A percentile compares a stretch with the other conserved stretches of the same genome.
These are phyloP conservation scores for Antennarius striatus DNA, from an alignment of 2,113 vertebrate genomes.

Conservation along the genomic window DNA sequence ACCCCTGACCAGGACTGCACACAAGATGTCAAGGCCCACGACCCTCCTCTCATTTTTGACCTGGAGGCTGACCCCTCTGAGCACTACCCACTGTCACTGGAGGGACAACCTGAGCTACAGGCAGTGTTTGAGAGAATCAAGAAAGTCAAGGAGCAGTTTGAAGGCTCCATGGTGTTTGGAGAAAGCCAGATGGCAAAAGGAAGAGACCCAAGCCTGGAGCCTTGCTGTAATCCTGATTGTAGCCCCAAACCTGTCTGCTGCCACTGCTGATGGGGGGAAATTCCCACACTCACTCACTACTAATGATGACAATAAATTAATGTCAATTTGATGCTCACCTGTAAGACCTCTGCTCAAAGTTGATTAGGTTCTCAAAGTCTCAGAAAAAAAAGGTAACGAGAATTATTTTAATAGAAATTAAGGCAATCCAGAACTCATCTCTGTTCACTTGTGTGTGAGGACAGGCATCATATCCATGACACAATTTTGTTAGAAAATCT, in stretches of 20 bases:
- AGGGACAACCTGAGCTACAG: conserved; percentile 48
- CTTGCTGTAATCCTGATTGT: conserved; percentile 87
- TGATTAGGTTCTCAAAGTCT: too few relatives aligned
- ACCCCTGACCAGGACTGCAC: conserved; percentile 86
- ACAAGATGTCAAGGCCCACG: conserved; percentile 66
- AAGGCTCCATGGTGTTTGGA: conserved; percentile 83
- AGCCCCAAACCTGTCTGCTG: conserved; percentile 87
- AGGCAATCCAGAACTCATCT: too few relatives aligned
- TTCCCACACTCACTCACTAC: too few relatives aligned
- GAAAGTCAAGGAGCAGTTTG: conserved; percentile 81
- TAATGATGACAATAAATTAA: too few relatives aligned
- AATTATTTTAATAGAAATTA: too few relatives aligned
- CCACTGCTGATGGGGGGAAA: conserved; percentile 62
- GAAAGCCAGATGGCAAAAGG: conserved; percentile 86
- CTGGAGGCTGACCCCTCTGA: conserved; percentile 89
- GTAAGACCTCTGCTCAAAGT: too few relatives aligned
- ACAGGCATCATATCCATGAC: too few relatives aligned
- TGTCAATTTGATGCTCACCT: too few relatives aligned
- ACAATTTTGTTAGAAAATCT: too few relatives aligned
- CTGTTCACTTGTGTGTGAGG: too few relatives aligned
- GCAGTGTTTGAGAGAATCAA: conserved; percentile 73
- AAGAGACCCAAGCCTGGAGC: conserved; percentile 78
- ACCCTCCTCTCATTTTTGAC: conserved; percentile 90
- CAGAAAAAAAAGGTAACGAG: too few relatives aligned
- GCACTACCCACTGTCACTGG: conserved; percentile 80